Percentiles rank a stretch among this genome's conserved stretches.
Evolutionary conservation across 2,797 vertebrate species (phyloP).

Genomic region (Rhynchotus rufescens): DNA sequence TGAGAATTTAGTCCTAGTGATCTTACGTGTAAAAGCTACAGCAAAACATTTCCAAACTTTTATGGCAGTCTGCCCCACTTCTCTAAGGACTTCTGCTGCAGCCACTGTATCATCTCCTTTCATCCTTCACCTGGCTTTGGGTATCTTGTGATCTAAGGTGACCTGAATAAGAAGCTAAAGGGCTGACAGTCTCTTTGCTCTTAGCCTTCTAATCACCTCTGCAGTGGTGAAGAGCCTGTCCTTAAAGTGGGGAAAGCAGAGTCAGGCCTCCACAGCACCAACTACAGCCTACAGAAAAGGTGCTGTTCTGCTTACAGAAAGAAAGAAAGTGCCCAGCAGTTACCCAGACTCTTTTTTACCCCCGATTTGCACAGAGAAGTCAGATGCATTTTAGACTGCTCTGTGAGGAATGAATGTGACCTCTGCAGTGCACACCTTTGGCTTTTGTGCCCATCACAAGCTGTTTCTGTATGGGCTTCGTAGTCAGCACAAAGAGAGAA

Average conservation of each 20-base stretch:
- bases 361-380: background rate
- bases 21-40: background rate
- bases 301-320: background rate
- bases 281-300: background rate
- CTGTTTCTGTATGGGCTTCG: background rate
- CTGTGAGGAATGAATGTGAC: background rate
- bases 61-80: background rate
- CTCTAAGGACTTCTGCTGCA: background rate
- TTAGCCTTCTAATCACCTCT: background rate
- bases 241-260: background rate
- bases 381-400: background rate
- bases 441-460: background rate
- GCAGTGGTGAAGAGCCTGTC: background rate
- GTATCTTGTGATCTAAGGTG: slow-evolving; percentile 39
- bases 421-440: background rate
- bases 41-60: background rate
- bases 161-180: slow-evolving; percentile 40
- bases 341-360: background rate
- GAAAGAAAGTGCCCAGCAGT: background rate
- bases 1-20: background rate
- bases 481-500: background rate
- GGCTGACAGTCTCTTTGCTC: background rate
- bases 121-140: background rate
- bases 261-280: background rate
- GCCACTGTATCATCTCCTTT: background rate